A percentile compares a stretch with the other conserved stretches of the same genome.
phyloP scores from a whole-genome alignment of 1,140 invertebrate genomes.

The Lasioglossum baleicum region DNA sequence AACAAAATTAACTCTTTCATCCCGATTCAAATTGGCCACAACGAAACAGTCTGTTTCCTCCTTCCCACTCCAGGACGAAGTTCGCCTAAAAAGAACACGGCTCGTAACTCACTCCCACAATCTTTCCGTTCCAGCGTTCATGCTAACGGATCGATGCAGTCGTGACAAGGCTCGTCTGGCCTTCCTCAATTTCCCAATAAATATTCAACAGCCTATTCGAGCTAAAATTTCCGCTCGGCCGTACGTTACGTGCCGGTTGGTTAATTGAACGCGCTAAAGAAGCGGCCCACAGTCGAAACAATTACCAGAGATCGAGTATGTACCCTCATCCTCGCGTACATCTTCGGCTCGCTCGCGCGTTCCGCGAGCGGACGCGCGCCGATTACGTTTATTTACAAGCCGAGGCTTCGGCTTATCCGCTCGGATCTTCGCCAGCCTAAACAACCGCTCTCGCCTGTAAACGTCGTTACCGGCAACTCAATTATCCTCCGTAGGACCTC shows the following conservation, averaged over 20 bases:
- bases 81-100: no score
- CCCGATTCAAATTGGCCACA: no score
- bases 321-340: neutral
- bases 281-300: conserved; percentile 20
- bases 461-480: conserved; percentile 55
- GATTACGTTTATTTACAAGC: conserved; percentile 54
- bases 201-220: conserved; percentile 17
- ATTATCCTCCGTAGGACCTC: conserved; percentile 38
- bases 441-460: conserved; percentile 36
- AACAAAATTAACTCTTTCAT: no score
- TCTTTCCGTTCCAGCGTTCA: no score
- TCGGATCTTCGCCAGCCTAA: conserved; percentile 41
- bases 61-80: no score
- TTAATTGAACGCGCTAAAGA: conserved; percentile 31
- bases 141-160: no score
- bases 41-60: no score
- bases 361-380: conserved; percentile 16
- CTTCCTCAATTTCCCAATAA: conserved; percentile 16
- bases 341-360: neutral
- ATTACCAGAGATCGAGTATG: conserved; percentile 6
- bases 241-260: neutral
- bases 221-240: neutral
- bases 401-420: conserved; percentile 34
- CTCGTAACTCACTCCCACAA: no score
- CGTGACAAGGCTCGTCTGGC: neutral